Percentiles rank a stretch among this genome's conserved stretches.
These are phyloP conservation scores for Andrena camellia DNA, from an alignment of 2,888 invertebrate genomes.

Conservation along the genomic window DNA sequence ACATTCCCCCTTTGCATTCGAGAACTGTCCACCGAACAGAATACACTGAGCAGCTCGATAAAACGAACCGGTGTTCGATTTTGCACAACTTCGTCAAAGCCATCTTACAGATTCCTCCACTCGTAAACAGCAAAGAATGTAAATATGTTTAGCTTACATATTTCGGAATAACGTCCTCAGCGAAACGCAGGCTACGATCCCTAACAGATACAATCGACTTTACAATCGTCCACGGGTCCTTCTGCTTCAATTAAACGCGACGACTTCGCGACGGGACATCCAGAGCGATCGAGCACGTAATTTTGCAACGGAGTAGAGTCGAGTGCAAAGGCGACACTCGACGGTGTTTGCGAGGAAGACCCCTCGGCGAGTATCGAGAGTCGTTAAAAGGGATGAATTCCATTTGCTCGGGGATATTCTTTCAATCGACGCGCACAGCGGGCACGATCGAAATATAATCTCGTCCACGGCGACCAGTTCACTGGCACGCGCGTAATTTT, in stretches of 20 bases:
- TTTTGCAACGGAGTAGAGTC: conserved; percentile 39
- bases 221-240: background rate
- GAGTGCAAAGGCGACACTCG: conserved; percentile 52
- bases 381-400: conserved; percentile 54
- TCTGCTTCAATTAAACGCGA: background rate
- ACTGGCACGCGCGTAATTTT: conserved; percentile 8
- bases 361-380: conserved; percentile 7
- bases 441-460: background rate
- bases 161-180: too few relatives aligned
- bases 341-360: conserved; percentile 26
- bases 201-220: background rate
- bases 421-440: conserved; percentile 32
- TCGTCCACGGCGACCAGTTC: background rate
- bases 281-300: conserved; percentile 16
- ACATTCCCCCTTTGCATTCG: too few relatives aligned
- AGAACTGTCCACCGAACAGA: too few relatives aligned
- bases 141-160: too few relatives aligned
- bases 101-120: too few relatives aligned
- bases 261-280: background rate
- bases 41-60: too few relatives aligned
- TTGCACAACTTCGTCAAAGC: too few relatives aligned
- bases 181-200: too few relatives aligned
- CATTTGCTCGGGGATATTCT: conserved; percentile 31
- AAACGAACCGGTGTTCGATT: too few relatives aligned
- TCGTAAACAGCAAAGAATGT: too few relatives aligned